Conservation (phyloP, 2,113 vertebrate genomes). For the Fregata magnificens region DNA sequence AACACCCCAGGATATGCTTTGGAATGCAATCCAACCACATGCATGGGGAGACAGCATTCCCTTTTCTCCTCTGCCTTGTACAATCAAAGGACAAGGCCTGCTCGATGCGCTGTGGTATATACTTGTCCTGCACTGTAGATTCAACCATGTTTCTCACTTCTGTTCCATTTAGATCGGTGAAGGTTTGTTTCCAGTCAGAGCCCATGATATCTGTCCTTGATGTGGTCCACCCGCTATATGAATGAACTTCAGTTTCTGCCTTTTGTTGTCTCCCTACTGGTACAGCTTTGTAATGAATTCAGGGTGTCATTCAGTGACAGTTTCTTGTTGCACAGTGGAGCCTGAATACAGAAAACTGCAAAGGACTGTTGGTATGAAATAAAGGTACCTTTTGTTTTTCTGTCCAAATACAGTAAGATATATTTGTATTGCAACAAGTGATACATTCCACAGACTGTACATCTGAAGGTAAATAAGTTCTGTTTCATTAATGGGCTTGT, state of each 20-base stretch:
- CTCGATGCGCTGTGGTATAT: accelerated
- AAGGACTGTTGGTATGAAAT: slow-evolving; percentile 27
- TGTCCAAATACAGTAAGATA: background rate
- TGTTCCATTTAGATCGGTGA: background rate
- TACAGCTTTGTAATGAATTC: slow-evolving; percentile 56
- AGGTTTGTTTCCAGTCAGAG: background rate
- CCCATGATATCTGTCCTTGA: background rate
- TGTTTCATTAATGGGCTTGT: background rate
- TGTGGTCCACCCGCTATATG: background rate
- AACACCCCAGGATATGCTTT: background rate
- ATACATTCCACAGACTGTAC: background rate
- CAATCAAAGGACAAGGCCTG: accelerated
- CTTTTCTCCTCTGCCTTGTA: background rate
- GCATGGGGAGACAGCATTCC: background rate
- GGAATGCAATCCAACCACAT: background rate
- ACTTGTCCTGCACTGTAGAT: background rate
- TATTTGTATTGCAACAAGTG: background rate
- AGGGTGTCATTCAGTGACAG: slow-evolving; percentile 46
- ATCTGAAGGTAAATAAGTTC: background rate
- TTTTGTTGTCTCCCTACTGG: slow-evolving; percentile 44
- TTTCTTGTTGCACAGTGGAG: slow-evolving; percentile 40
- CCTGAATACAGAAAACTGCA: slow-evolving; percentile 28
- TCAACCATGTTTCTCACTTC: background rate
- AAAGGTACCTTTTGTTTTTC: slow-evolving; percentile 62
- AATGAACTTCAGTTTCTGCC: slow-evolving; percentile 8